Base-by-base conservation (phyloP, 1,140 invertebrate genomes). In the Prorops nasuta region DNA sequence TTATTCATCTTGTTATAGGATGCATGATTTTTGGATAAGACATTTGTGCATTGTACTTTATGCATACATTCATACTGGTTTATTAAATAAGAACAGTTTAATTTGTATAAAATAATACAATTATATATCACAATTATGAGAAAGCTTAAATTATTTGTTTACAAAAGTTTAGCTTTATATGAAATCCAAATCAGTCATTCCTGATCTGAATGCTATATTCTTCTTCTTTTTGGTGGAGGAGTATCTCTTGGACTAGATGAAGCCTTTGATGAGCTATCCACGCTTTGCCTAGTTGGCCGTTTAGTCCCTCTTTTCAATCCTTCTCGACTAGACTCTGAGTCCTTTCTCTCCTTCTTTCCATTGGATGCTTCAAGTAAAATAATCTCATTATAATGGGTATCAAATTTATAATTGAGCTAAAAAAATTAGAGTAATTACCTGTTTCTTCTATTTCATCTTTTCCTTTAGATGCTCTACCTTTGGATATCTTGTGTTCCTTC, bases 201-300 rank as follows among this genome's bases (percentile, higher is more conserved):
- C n/a, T n/a, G n/a, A n/a, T n/a, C n/a, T n/a, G n/a, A n/a, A n/a
- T n/a, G n/a, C n/a, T 72, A 77, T 67, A 74, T 71, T 56, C 76
- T 66, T 51, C 76, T 63, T 40, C 74, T 69, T 63, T 76, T 76
- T 15, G 67, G 66, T 14, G 76, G 74, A 2, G 76, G 74, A 35
- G 74, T 77, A 56, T 78, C 72, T 19, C 74, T 59, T 24, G 74
- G 76, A 64, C 74, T 77, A 1, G 72, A 66, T 10, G 74, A 66
- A 40, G 72, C 63, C 61, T 77, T 78, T 10, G 65, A 67, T 9
- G 69, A 59, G 44, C 65, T 76, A 43, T 78, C 76, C 14, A 66
- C 61, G 32, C 74, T 78, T 58, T 78, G 76, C 45, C 76, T 69
- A 1, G 76, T 78, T 36, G 76, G 74, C 50, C 76, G 66, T 54